These are phyloP conservation scores for Tricholaema leucomelas DNA, from an alignment of 2,113 vertebrate species.

Conservation along the genomic window DNA sequence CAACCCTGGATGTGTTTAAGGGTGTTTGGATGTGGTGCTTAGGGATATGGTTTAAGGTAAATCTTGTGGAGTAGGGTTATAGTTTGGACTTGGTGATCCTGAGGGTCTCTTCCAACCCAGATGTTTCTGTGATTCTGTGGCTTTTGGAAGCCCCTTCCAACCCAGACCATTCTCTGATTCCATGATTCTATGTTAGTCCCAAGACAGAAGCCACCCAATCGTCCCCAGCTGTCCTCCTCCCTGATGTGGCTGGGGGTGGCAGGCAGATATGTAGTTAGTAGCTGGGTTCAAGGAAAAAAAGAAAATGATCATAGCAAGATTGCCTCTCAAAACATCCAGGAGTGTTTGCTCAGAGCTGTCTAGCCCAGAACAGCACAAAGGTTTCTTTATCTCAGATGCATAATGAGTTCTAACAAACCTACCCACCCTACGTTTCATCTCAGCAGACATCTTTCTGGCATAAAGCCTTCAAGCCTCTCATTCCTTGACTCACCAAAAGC, in stretches of 20 bases:
- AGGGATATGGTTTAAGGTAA: no score
- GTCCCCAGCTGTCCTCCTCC: background rate
- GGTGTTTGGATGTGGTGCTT: no score
- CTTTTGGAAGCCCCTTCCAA: no score
- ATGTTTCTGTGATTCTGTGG: no score
- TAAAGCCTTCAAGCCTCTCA: background rate
- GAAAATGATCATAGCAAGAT: accelerated
- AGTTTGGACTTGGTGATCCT: no score
- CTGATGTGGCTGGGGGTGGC: accelerated
- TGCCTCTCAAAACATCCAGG: background rate
- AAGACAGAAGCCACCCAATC: background rate
- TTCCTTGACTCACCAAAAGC: background rate
- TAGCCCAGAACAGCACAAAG: background rate
- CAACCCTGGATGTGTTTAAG: no score
- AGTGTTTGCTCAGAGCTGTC: background rate
- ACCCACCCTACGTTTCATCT: background rate
- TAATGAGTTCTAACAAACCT: background rate
- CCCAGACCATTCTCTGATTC: no score
- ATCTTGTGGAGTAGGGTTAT: no score
- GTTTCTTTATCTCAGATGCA: background rate
- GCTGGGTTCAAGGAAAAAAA: background rate
- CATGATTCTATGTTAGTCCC: background rate
- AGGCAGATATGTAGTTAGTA: background rate
- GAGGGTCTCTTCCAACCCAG: no score
- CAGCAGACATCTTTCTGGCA: background rate